Percentiles rank a stretch among this genome's conserved stretches.
These are phyloP conservation scores for Octodonta nipae DNA, from an alignment of 2,888 invertebrate species.

Conservation along the genomic window DNA sequence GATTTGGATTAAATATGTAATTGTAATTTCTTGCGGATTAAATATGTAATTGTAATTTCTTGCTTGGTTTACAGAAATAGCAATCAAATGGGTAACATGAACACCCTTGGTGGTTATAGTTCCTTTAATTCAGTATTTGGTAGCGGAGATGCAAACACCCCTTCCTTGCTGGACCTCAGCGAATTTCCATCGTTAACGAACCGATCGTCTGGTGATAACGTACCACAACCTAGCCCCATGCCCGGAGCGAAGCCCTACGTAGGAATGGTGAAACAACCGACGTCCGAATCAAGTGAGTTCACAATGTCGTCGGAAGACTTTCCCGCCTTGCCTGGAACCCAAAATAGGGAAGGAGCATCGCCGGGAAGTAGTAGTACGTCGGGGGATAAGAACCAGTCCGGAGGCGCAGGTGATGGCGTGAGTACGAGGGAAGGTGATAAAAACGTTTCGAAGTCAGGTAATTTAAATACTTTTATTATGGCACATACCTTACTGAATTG, in stretches of 20 bases:
- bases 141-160: constrained; percentile 48
- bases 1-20: too few species aligned
- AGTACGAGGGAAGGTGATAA: constrained; percentile 26
- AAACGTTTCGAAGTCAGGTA: constrained; percentile 27
- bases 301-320: constrained; percentile 99
- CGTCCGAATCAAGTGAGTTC: constrained; percentile 83
- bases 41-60: not conserved
- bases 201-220: constrained; percentile 61
- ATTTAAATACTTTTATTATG: too few species aligned
- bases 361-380: constrained; percentile 38
- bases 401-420: constrained; percentile 25
- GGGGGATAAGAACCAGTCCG: constrained; percentile 20
- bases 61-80: constrained; percentile 36
- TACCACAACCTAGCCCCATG: constrained; percentile 70
- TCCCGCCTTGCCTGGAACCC: constrained; percentile 93
- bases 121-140: constrained; percentile 73
- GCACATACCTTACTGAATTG: too few species aligned
- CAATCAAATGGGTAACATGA: constrained; percentile 47
- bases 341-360: constrained; percentile 55
- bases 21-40: too few species aligned
- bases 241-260: constrained; percentile 89
- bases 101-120: constrained; percentile 46
- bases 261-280: constrained; percentile 83
- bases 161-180: constrained; percentile 77
- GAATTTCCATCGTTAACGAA: constrained; percentile 88